Base-by-base conservation (phyloP, 1,140 invertebrate genomes). In the Brachionus paranguensis region DNA sequence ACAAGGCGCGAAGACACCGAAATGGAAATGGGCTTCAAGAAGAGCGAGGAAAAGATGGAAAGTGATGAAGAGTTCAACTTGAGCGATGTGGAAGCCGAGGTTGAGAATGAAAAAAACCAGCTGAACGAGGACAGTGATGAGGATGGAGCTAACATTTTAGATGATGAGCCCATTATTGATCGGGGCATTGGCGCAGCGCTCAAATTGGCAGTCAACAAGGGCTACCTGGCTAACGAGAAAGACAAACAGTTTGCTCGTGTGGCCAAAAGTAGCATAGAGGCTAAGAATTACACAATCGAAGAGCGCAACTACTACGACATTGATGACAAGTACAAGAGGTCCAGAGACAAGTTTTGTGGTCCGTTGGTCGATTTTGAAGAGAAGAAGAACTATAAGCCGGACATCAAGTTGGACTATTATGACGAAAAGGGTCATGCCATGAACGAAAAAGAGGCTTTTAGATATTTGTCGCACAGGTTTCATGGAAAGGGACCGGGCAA, bases 401-500 rank as follows among this genome's bases (percentile, higher is more conserved):
- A 96, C 88, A 93, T 99, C 8, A 97, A 98, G 89, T 90, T 99
- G 85, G 96, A 98, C 87, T 99, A 99, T 87, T 96, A 97, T 84
- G 97, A 99, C 90, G 96, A 98, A 87, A 94, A 95, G 88, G 97
- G 97, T 2, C 92, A 93, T 76, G 92, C 94, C 79, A 91, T 99
- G 78, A 94, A 93, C 86, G 93, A 93, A 33, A 99, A 99, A 89
- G 97, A 99, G 91, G 98, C 98, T 17, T 99, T 99, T 89, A 87
- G 92, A 79, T 90, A 90, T 64, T 85, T 97, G 14, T 96, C 95
- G 17, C 96, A 99, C 88, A 97, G 98, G 90, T 99, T 99, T 89
- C 98, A 99, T 91, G 98, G 98, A 24, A 99, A 99, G 91, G 96
- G 96, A 17, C 96, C 96, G 8, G 97, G 97, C 65, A 99, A 99